Conservation (phyloP, 1,140 invertebrate species). For the Trichonephila clavata region DNA sequence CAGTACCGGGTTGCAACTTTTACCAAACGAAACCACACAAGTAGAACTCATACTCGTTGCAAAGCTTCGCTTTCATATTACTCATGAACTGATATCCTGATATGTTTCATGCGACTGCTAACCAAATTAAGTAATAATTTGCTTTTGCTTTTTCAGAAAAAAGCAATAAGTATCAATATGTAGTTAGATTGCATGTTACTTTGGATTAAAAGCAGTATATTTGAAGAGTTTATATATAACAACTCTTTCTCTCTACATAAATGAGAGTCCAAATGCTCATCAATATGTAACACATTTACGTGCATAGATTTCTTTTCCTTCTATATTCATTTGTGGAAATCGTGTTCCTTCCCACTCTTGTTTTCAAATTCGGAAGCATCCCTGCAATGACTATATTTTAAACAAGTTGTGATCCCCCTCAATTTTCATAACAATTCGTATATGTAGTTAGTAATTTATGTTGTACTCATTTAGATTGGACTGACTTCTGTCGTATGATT, state of each 20-base stretch:
- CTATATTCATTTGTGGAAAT: not conserved
- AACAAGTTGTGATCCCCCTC: slow-evolving; percentile 15
- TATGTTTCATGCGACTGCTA: slow-evolving; percentile 21
- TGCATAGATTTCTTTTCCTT: slow-evolving; percentile 25
- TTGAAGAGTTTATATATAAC: slow-evolving; percentile 23
- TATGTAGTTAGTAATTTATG: not conserved
- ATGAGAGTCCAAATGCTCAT: slow-evolving; percentile 35
- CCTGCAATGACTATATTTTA: slow-evolving; percentile 35
- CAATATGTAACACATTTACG: slow-evolving; percentile 42
- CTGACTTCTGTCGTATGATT: slow-evolving; percentile 25
- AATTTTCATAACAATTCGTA: not conserved
- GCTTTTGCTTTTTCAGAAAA: slow-evolving; percentile 37
- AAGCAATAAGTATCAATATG: slow-evolving; percentile 55
- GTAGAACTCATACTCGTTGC: slow-evolving; percentile 41
- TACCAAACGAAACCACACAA: slow-evolving; percentile 7
- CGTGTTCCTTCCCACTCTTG: not conserved
- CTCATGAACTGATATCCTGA: slow-evolving; percentile 2
- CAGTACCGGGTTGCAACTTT: slow-evolving; percentile 45
- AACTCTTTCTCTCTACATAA: slow-evolving; percentile 13
- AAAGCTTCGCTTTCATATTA: slow-evolving; percentile 59
- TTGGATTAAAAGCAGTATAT: slow-evolving; percentile 49
- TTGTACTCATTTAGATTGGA: slow-evolving; percentile 36
- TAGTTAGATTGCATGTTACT: slow-evolving; percentile 61
- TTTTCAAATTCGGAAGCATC: not conserved
- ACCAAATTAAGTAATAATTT: slow-evolving; percentile 14